phyloP scores from a whole-genome alignment of 2,888 invertebrate genomes.

The Cantharis rufa region DNA sequence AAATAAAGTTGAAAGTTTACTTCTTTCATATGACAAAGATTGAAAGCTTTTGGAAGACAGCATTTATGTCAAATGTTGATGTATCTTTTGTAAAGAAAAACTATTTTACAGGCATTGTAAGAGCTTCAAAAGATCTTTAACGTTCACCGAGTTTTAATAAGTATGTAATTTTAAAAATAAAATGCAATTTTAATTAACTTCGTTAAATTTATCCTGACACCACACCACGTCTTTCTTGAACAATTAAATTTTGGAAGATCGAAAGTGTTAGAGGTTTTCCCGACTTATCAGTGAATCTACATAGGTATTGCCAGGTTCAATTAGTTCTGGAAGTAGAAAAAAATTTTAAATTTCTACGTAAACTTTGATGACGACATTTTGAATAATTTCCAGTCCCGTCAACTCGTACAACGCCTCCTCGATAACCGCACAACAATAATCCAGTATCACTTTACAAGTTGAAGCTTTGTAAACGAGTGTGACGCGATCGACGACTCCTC shows the following conservation, averaged over 20 bases:
- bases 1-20: background rate
- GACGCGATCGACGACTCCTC: constrained; percentile 18
- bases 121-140: background rate
- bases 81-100: background rate
- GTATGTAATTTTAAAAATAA: background rate
- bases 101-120: background rate
- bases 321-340: background rate
- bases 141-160: background rate
- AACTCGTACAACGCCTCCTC: constrained; percentile 27
- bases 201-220: background rate
- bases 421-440: constrained; percentile 20
- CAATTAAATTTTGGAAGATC: background rate
- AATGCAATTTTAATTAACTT: background rate
- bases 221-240: background rate
- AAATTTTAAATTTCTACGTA: background rate
- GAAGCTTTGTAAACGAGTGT: constrained; percentile 6
- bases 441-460: constrained; percentile 21
- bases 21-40: background rate
- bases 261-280: background rate
- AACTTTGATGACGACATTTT: background rate
- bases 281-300: background rate
- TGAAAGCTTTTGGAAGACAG: background rate
- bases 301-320: background rate
- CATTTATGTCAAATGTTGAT: background rate
- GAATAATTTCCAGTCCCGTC: constrained; percentile 8